These are phyloP conservation scores for Shinisaurus crocodilurus DNA, from an alignment of 2,113 vertebrate species.

Conservation along the genomic window DNA sequence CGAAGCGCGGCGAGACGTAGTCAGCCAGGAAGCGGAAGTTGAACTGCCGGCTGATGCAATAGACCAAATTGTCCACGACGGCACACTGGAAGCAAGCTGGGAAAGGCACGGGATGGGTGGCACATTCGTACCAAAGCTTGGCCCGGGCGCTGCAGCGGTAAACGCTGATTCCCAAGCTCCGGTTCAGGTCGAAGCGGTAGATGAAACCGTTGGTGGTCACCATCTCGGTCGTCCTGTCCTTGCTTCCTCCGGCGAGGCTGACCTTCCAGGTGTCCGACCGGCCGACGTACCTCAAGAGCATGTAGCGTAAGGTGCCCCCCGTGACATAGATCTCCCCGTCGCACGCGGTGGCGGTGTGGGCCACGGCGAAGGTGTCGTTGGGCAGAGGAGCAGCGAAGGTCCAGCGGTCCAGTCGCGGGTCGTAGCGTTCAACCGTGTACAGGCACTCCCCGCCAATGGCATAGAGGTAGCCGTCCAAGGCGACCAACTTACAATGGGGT, in stretches of 20 bases:
- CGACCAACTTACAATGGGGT: conserved; percentile 89
- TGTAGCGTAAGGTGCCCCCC: conserved; percentile 84
- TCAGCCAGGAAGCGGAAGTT: conserved; percentile 86
- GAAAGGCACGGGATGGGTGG: conserved; percentile 55
- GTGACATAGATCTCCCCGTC: conserved; percentile 88
- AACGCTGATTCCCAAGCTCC: conserved; percentile 81
- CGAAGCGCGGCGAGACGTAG: conserved; percentile 85
- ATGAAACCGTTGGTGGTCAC: conserved; percentile 81
- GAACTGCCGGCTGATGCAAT: conserved; percentile 83
- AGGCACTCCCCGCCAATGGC: conserved; percentile 94
- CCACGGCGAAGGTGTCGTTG: conserved; percentile 89
- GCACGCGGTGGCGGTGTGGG: conserved; percentile 85
- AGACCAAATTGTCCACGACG: conserved; percentile 75
- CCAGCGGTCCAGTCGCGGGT: conserved; percentile 90
- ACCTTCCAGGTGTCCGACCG: conserved; percentile 81
- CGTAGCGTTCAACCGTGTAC: conserved; percentile 88
- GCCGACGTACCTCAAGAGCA: conserved; percentile 84
- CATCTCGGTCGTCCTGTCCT: conserved; percentile 84
- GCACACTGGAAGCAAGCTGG: conserved; percentile 84
- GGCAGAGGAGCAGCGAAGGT: conserved; percentile 86
- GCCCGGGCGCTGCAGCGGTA: conserved; percentile 86
- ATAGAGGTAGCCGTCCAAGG: conserved; percentile 87
- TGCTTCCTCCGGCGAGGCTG: conserved; percentile 68
- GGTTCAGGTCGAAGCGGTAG: conserved; percentile 89
- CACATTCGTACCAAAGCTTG: conserved; percentile 90